Percentiles rank a stretch among this genome's conserved stretches.
Conservation (phyloP, 2,797 vertebrate genomes). For the Sparus aurata region DNA sequence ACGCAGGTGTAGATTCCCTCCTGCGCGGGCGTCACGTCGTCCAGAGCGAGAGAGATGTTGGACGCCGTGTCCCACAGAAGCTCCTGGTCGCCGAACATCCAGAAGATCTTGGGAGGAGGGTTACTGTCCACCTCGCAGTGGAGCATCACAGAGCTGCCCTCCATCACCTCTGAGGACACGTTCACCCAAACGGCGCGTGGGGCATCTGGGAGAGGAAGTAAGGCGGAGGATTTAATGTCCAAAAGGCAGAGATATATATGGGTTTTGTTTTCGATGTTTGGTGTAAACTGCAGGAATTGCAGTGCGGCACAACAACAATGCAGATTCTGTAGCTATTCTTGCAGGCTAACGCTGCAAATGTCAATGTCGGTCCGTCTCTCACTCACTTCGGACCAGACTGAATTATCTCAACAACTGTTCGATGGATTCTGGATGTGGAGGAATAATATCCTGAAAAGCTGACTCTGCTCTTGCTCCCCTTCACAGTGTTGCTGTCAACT, state of each 20-base stretch:
- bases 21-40: constrained; percentile 84
- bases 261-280: not conserved
- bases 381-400: too few relatives aligned
- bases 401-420: too few relatives aligned
- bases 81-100: constrained; percentile 88
- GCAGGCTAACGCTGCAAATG: too few relatives aligned
- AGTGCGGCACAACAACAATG: not conserved
- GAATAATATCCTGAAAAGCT: not conserved
- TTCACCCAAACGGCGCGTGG: constrained; percentile 92
- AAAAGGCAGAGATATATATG: too few relatives aligned
- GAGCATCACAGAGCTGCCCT: constrained; percentile 89
- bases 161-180: constrained; percentile 90
- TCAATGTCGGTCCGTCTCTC: too few relatives aligned
- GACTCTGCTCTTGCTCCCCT: not conserved
- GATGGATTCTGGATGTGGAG: too few relatives aligned
- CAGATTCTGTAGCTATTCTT: too few relatives aligned
- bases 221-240: not conserved
- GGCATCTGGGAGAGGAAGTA: constrained; percentile 76
- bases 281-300: not conserved
- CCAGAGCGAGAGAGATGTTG: constrained; percentile 86
- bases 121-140: constrained; percentile 93
- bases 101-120: constrained; percentile 88
- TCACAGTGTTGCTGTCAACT: not conserved
- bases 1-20: constrained; percentile 92
- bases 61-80: constrained; percentile 86